phyloP scores from a whole-genome alignment of 92 coral and sea anemone genomes.

The Porites evermanni region DNA sequence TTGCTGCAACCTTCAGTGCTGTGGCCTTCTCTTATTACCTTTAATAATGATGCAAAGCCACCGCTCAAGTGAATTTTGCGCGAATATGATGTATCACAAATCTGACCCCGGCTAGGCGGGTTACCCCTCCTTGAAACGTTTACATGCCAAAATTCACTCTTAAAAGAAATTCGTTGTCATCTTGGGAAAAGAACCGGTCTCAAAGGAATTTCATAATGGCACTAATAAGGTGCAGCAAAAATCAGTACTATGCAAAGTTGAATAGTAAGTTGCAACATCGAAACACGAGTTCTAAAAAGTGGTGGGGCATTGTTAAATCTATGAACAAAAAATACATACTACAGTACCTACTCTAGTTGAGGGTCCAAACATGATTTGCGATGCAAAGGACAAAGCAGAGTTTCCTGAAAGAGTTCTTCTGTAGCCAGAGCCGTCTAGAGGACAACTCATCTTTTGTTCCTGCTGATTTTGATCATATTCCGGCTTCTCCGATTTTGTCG shows the following conservation, averaged over 20 bases:
- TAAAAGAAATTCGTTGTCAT: background rate
- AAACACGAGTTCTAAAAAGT: constrained; percentile 58
- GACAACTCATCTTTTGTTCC: constrained; percentile 17
- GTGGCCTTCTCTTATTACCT: too few species aligned
- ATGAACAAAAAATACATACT: constrained; percentile 12
- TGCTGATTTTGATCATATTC: background rate
- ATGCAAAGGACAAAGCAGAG: constrained; percentile 68
- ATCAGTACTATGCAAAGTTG: background rate
- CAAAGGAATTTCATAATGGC: constrained; percentile 5
- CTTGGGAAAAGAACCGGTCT: background rate
- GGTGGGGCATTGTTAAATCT: constrained; percentile 66
- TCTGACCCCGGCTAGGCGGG: background rate
- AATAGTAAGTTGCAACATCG: constrained; percentile 1
- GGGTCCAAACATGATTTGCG: constrained; percentile 33
- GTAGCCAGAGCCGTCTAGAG: constrained; percentile 36
- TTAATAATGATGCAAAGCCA: too few species aligned
- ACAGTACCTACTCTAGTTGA: constrained; percentile 45
- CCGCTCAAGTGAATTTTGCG: background rate
- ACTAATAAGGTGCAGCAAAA: background rate
- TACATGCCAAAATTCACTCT: background rate
- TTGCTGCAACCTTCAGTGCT: too few species aligned
- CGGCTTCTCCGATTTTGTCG: background rate
- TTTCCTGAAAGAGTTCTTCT: constrained; percentile 63
- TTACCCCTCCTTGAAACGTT: background rate
- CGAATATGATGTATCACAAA: background rate